phyloP scores from a whole-genome alignment of 1,140 invertebrate genomes.

The Calosoma granatense region DNA sequence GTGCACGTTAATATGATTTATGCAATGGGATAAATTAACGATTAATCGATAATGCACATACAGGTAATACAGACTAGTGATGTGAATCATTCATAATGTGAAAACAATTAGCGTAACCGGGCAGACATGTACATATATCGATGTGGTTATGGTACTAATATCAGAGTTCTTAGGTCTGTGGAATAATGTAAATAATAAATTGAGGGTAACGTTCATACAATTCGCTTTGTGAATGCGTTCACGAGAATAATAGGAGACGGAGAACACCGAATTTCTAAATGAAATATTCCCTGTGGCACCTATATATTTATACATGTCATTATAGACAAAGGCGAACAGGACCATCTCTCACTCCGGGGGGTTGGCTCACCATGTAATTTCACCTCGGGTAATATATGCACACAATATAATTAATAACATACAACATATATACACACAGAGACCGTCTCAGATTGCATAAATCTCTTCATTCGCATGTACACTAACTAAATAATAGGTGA shows the following conservation, averaged over 20 bases:
- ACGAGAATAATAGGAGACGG: background rate
- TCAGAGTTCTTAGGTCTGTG: background rate
- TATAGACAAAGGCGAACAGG: background rate
- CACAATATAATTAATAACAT: background rate
- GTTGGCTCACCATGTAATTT: background rate
- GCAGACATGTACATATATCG: no score
- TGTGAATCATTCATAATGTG: no score
- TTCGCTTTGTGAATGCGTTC: constrained; percentile 1
- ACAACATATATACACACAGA: no score
- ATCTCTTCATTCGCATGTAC: no score
- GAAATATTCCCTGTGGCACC: background rate
- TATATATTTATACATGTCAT: constrained; percentile 5
- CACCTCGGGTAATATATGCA: background rate
- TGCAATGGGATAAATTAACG: no score
- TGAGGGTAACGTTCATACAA: constrained; percentile 5
- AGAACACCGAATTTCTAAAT: constrained; percentile 3
- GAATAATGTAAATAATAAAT: constrained; percentile 7
- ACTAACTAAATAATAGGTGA: no score
- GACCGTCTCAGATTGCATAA: no score
- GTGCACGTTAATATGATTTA: no score
- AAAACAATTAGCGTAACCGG: no score
- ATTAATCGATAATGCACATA: no score
- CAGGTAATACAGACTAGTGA: no score
- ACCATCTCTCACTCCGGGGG: background rate
- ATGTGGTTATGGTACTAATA: no score